A percentile compares a stretch with the other conserved stretches of the same genome.
Conservation (phyloP, 2,888 invertebrate species). For the Eristalinus sepulchralis region DNA sequence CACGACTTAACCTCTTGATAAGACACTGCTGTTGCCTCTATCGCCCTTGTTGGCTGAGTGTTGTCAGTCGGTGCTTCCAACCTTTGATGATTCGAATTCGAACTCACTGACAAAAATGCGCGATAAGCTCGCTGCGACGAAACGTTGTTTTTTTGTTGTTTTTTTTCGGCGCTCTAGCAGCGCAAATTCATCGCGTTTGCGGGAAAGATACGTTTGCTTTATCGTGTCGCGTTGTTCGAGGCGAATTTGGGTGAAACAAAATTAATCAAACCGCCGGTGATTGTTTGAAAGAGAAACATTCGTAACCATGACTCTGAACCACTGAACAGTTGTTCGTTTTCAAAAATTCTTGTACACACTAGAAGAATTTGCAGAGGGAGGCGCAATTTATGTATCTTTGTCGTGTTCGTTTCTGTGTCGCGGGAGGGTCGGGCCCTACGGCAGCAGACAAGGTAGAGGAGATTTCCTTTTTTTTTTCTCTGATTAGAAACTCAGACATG, state of each 20-base stretch:
- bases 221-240: background rate
- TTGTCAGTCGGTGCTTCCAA: background rate
- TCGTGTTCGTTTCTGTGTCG: slow-evolving; percentile 26
- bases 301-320: slow-evolving; percentile 12
- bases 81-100: slow-evolving; percentile 4
- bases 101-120: background rate
- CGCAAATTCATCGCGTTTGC: slow-evolving; percentile 1
- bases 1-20: slow-evolving; percentile 23
- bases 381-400: slow-evolving; percentile 53
- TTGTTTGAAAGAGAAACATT: slow-evolving; percentile 55
- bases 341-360: too few species aligned
- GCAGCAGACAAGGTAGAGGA: background rate
- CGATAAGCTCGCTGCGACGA: slow-evolving; percentile 7
- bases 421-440: slow-evolving; percentile 7
- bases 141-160: background rate
- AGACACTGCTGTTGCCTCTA: slow-evolving; percentile 1
- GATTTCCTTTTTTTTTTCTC: too few species aligned
- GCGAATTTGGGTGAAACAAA: slow-evolving; percentile 38
- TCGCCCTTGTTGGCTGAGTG: background rate
- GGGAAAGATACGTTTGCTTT: slow-evolving; percentile 4
- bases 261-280: slow-evolving; percentile 58
- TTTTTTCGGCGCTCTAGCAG: background rate
- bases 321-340: background rate
- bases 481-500: slow-evolving; percentile 17
- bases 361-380: background rate